These are phyloP conservation scores for Neria commutata DNA, from an alignment of 2,888 invertebrate species.

Conservation along the genomic window DNA sequence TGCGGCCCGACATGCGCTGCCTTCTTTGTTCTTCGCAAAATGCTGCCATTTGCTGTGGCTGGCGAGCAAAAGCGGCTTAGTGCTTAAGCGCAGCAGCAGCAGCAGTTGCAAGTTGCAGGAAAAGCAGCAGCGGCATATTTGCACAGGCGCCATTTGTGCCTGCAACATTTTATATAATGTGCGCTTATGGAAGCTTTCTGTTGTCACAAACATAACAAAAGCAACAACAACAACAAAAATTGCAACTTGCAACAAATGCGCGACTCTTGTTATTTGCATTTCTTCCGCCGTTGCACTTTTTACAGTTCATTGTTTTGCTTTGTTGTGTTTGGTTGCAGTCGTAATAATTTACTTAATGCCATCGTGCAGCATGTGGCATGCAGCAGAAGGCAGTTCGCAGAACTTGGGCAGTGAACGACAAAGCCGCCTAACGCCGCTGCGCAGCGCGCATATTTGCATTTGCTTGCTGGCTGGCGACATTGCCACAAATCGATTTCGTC, in stretches of 20 bases:
- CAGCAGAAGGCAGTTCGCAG: too few relatives aligned
- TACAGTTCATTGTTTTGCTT: neutral
- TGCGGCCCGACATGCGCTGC: neutral
- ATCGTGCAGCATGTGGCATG: too few relatives aligned
- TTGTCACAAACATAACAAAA: neutral
- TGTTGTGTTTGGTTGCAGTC: neutral
- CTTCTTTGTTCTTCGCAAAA: conserved; percentile 6
- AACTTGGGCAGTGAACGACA: too few relatives aligned
- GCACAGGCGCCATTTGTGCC: neutral
- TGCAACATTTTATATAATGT: neutral
- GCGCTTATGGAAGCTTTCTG: neutral
- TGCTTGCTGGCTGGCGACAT: too few relatives aligned
- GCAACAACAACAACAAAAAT: neutral
- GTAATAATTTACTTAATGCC: neutral
- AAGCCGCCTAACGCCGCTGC: too few relatives aligned
- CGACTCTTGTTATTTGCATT: neutral
- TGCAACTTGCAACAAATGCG: too few relatives aligned
- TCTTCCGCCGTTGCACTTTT: neutral
- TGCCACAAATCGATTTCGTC: too few relatives aligned
- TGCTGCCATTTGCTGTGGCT: neutral
- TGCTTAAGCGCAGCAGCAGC: neutral
- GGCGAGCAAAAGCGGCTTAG: neutral
- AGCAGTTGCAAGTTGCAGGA: neutral
- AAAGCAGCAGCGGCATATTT: too few relatives aligned
- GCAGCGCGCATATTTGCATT: too few relatives aligned